phyloP scores from a whole-genome alignment of 2,113 vertebrate genomes.

The Sinocyclocheilus anshuiensis region DNA sequence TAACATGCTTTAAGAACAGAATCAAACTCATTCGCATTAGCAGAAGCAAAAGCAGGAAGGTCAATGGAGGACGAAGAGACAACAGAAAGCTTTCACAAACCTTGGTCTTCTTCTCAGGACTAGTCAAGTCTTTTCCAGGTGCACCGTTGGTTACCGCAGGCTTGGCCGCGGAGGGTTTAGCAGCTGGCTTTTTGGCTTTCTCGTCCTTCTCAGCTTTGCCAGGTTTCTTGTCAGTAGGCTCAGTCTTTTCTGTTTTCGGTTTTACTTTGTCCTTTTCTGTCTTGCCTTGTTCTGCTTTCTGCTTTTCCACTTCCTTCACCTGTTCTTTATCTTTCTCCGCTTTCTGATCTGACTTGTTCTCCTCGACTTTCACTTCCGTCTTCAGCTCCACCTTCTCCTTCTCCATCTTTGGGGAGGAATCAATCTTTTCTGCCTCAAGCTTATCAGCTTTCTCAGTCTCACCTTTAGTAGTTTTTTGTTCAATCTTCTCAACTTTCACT shows the following conservation, averaged over 20 bases:
- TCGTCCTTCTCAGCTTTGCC: conserved; percentile 70
- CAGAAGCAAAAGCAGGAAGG: conserved; percentile 49
- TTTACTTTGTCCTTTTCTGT: conserved; percentile 21
- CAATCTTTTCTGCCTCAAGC: conserved; percentile 28
- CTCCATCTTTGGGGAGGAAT: conserved; percentile 39
- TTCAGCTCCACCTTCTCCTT: conserved; percentile 45
- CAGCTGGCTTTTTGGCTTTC: conserved; percentile 64
- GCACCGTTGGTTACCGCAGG: conserved; percentile 72
- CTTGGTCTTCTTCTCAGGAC: conserved; percentile 89
- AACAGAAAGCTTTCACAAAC: conserved; percentile 67
- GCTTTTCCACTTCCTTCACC: background rate
- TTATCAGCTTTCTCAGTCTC: conserved; percentile 46
- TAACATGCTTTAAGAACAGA: background rate
- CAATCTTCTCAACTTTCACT: conserved; percentile 46
- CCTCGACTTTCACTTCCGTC: too few relatives aligned
- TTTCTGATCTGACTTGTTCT: conserved; percentile 9
- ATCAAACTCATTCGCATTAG: conserved; percentile 5
- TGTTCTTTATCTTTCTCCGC: conserved; percentile 4
- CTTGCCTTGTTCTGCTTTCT: conserved; percentile 3
- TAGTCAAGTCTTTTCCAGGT: conserved; percentile 82
- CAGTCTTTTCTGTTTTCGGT: conserved; percentile 54
- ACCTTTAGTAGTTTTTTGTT: conserved; percentile 28
- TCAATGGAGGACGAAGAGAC: conserved; percentile 10
- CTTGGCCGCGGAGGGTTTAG: conserved; percentile 67
- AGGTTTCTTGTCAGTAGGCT: conserved; percentile 69